These are phyloP conservation scores for Pollimyrus isidori DNA, from an alignment of 2,113 vertebrate species.

Conservation along the genomic window DNA sequence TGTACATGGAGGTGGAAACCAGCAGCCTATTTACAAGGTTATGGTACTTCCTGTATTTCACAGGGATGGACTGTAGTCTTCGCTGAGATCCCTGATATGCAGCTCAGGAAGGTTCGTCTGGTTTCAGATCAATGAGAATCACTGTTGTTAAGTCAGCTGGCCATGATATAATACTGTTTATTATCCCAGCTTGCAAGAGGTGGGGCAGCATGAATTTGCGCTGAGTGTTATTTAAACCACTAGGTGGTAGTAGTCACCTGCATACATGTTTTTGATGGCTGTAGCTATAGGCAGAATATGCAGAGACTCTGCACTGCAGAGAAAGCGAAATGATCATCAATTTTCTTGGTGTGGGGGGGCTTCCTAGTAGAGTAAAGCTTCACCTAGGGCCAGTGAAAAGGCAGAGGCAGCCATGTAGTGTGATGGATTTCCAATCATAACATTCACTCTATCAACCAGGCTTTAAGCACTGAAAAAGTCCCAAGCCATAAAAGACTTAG, in stretches of 20 bases:
- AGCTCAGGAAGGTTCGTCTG: not conserved
- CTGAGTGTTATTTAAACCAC: not conserved
- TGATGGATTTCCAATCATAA: not conserved
- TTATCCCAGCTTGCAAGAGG: not conserved
- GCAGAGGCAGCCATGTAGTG: not conserved
- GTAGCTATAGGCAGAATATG: not conserved
- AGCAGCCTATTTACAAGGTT: not conserved
- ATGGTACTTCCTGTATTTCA: not conserved
- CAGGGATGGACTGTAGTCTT: not conserved
- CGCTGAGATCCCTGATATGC: not conserved
- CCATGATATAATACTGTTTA: not conserved
- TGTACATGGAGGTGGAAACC: not conserved
- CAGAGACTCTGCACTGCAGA: not conserved
- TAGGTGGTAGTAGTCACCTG: not conserved
- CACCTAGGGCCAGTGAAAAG: not conserved
- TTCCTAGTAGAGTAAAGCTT: not conserved
- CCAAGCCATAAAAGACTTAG: not conserved
- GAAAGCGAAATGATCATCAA: not conserved
- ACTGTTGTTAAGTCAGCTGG: not conserved
- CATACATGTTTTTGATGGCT: not conserved
- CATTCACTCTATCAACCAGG: not conserved
- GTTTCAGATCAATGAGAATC: not conserved
- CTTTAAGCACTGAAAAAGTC: not conserved
- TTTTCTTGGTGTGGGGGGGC: not conserved
- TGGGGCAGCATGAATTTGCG: not conserved